phyloP scores from a whole-genome alignment of 1,140 invertebrate species.

The Cherax destructor region DNA sequence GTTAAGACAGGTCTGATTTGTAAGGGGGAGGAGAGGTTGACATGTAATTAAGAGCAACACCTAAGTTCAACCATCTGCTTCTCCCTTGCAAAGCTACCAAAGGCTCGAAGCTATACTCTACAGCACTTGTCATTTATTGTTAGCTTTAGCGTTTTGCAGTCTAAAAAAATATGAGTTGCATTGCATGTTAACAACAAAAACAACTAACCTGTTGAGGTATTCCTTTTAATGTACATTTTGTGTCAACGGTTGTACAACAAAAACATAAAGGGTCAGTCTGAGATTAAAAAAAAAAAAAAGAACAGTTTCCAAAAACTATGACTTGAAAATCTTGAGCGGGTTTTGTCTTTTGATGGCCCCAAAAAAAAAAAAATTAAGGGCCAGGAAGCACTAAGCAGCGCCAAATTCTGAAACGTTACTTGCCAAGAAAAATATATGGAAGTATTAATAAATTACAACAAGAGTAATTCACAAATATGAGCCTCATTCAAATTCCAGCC shows the following conservation, averaged over 20 bases:
- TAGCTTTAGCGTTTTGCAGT: constrained; percentile 44
- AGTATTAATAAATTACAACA: not conserved
- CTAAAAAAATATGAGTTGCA: constrained; percentile 57
- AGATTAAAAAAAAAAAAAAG: constrained; percentile 20
- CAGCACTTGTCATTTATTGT: constrained; percentile 49
- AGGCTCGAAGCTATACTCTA: constrained; percentile 53
- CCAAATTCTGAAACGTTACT: constrained; percentile 64
- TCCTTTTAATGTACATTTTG: constrained; percentile 46
- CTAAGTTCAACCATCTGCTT: not conserved
- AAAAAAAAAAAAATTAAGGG: constrained; percentile 8
- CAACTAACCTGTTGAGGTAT: constrained; percentile 42
- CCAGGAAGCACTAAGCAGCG: constrained; percentile 61
- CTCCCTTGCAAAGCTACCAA: constrained; percentile 54
- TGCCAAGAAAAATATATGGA: not conserved
- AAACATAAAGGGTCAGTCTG: constrained; percentile 21
- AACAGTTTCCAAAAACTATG: constrained; percentile 44
- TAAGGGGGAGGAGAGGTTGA: constrained; percentile 27
- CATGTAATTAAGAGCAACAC: not conserved
- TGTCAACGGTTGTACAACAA: constrained; percentile 55
- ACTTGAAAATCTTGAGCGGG: constrained; percentile 67
- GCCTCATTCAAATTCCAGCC: too few species aligned
- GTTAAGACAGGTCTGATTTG: constrained; percentile 61
- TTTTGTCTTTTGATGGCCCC: constrained; percentile 64
- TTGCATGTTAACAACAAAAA: constrained; percentile 50
- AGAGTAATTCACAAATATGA: too few species aligned